A percentile compares a stretch with the other conserved stretches of the same genome.
Conservation (phyloP, 2,888 invertebrate species). For the Callosobruchus maculatus region DNA sequence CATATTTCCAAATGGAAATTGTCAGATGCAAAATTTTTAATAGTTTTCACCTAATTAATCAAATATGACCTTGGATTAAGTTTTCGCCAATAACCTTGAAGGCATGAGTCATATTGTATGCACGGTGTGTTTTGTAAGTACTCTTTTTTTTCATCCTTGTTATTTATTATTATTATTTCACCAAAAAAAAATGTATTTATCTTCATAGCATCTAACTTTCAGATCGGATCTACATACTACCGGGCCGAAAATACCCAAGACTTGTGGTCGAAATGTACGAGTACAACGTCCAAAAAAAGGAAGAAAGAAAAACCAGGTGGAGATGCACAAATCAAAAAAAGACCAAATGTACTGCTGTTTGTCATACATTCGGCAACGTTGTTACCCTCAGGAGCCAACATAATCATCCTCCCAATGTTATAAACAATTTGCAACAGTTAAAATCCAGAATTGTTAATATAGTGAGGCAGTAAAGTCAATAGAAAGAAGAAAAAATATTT, state of each 20-base stretch:
- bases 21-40: no score
- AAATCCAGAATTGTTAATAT: background rate
- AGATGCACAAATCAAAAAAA: conserved; percentile 27
- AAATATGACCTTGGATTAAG: no score
- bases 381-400: conserved; percentile 19
- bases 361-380: background rate
- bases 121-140: no score
- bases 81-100: no score
- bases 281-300: conserved; percentile 19
- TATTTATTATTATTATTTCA: no score
- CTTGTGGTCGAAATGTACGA: conserved; percentile 26
- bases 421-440: background rate
- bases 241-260: conserved; percentile 24
- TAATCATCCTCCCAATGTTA: conserved; percentile 19
- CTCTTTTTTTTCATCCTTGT: no score
- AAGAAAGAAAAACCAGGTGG: conserved; percentile 22
- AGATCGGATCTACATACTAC: conserved; percentile 16
- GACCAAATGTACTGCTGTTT: conserved; percentile 23
- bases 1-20: no score
- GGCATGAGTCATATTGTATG: no score
- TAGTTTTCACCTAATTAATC: no score
- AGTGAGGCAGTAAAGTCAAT: background rate
- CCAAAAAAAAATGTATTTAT: no score
- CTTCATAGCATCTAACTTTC: conserved; percentile 6
- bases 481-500: no score